Evolutionary conservation across 1,140 invertebrate species (phyloP), one percentile per base, ranked within the genome.

Genomic region (Aphis gossypii): DNA sequence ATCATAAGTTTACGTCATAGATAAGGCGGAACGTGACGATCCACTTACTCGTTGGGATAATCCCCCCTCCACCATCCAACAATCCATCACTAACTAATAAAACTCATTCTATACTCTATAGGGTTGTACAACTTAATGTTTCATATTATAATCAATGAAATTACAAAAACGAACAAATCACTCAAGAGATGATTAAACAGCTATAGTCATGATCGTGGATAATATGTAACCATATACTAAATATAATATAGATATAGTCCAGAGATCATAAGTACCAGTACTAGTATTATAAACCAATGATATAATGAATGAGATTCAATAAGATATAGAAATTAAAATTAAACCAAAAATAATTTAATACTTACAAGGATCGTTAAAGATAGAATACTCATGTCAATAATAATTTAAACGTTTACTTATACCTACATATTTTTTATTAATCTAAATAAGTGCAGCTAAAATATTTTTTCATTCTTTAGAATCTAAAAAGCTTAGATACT

Each of bases 1-100:
- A 90, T 90, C 89, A 30, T 68, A 90, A 90, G 56, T 90, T 90
- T 90, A 90, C 89, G 89, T 90, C 89, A 90, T 90, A 90, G 89
- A 90, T 90, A 90, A 90, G 89, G 56, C 38, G 89, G 25, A 30
- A 68, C 89, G 89, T 90, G 89, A 90, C 89, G 89, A 90, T 90
- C 35, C 56, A 90, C 89, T 90, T 68, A 90, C 54, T 89, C 8
- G 89, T 60, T 60, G 8, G 87, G 87, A 89, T 89, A 56, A 60
- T 60, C 54, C 8, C 51, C 88, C n/a, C 21, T 1, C 20, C 30
- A 6, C n/a, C 23, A 35, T 21, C 30, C 44, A 9, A 44, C 83
- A 54, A 6, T 88, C 46, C 9, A 23, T 51, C 30, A 18, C 18
- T 23, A 20, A 38, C n/a, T 21, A 60, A 2, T 44, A 60, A 4